Evolutionary conservation across 2,888 invertebrate genomes (phyloP), one percentile per base, ranked within the genome.

Genomic region (Resseliella maxima): DNA sequence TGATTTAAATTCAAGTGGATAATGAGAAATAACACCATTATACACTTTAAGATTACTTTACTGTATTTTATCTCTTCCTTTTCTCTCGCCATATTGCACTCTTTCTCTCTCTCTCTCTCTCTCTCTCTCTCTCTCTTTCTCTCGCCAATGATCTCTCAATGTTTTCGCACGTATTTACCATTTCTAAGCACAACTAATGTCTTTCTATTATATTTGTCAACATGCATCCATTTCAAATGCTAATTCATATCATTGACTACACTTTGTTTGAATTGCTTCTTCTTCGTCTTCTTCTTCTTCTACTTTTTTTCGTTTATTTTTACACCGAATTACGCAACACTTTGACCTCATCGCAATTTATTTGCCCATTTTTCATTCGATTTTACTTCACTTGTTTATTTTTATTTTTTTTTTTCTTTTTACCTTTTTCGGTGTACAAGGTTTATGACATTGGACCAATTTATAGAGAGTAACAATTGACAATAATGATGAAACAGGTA

Each of bases 1-100:
- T 72, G 31, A 72, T 72, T 72, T 72, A 3, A 24, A 15, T 24
- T 59, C 24, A 59, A 59, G 59, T 59, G 59, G 59, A 59, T 59
- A 59, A 59, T 59, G 59, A 59, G 59, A 24, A 59, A 59, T 59
- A 59, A 59, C 59, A 59, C 59, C 72, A 72, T 72, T 72, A 59
- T 59, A 12, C 59, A 59, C 59, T 59, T 27, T 6, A 59, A 59
- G 3, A 24, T 50, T 50, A 8, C 12, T 5, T 41, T 41, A n/a
- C n/a, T n/a, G n/a, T n/a, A n/a, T n/a, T n/a, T n/a, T n/a, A n/a
- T n/a, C n/a, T n/a, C n/a, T n/a, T n/a, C n/a, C n/a, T n/a, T n/a
- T n/a, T n/a, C n/a, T n/a, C n/a, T n/a, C n/a, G n/a, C n/a, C n/a
- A n/a, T n/a, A n/a, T n/a, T n/a, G n/a, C n/a, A n/a, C n/a, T n/a